Base-by-base conservation (phyloP, 2,113 vertebrate species). In the Dolichallabes microphthalmus region DNA sequence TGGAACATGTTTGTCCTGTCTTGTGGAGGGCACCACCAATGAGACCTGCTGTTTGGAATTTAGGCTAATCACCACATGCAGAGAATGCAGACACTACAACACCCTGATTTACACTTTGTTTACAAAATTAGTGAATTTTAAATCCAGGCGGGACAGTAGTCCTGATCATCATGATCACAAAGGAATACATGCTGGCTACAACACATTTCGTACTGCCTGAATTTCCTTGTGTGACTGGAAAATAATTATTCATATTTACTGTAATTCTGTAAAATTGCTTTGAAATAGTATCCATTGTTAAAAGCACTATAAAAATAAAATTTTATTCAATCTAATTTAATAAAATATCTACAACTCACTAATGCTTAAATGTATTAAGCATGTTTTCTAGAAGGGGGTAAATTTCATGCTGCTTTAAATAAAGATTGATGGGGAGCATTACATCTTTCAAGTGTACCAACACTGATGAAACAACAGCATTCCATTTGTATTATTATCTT, bases 1-100 rank as follows among this genome's bases (percentile, higher is more conserved):
- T 83, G 27, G 32, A 84, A 79, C 82, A 77, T 35, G 68, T 76
- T 75, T 69, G 80, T 68, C 83, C 82, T 83, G 86, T 80, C 86
- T 55, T 60, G 35, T 66, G 64, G 50, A 80, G 53, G 60, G 30
- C 45, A 25, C 77, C 19, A 13, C 64, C 52, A 69, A 69, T 39
- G 6, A 50, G 76, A 81, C 45, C 50, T 81, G 58, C 58, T 14
- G 20, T 30, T 80, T 30, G 50, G 60, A 80, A 52, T 55, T n/a
- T 50, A 10, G 45, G 57, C 66, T 58, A 58, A 55, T 61, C 15
- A 17, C 45, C 12, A 4, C 76, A 68, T 30, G 53, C n/a, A 30
- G 55, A 63, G 58, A 63, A 68, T 68, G 17, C 64, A 32, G 14
- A 68, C 15, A 68, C n/a, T 30, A 30, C 12, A 30, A 30, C 13